Evolutionary conservation across 1,140 invertebrate genomes (phyloP), one percentile per base, ranked within the genome.

Genomic region (Laodelphax striatellus): DNA sequence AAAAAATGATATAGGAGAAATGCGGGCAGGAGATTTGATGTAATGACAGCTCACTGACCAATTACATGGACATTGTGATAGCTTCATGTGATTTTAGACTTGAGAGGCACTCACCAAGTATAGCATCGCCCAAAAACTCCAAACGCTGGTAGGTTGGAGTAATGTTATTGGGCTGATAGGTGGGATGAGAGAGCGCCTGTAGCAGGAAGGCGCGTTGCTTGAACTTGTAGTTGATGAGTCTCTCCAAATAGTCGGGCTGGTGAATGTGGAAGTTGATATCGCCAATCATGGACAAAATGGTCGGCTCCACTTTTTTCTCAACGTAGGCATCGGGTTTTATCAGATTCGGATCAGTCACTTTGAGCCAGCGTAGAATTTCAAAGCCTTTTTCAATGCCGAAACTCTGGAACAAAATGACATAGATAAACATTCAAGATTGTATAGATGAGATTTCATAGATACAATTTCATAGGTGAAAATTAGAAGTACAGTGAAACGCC

Each of bases 61-160:
- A n/a, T n/a, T n/a, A n/a, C n/a, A n/a, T n/a, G n/a, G n/a, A n/a
- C n/a, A n/a, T n/a, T n/a, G n/a, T 63, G 24, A 59, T 50, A 3
- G 14, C 17, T 53, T 21, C 38, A 13, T 53, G n/a, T 28, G 24
- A 28, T 28, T 28, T 28, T 6, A 28, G 24, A 28, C 6, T 28
- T 4, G 6, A 28, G 24, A 52, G 28, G 21, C 17, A 38, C 24
- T 31, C 55, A 80, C 78, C 79, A 41, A 98, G 75, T 41, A 98
- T 84, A 5, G 95, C 94, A 79, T 98, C 95, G 21, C 95, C 95
- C 5, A 98, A 77, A 72, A 98, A 98, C 73, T 98, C 95, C 9
- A 98, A 72, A 52, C 94, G 79, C 71, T 98, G 92, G 74, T 98
- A 98, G 69, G 90, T 94, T 65, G 88, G 85, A 0, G 93, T 97